Base-by-base conservation (phyloP, 2,113 vertebrate species). In the Atlantisia rogersi region DNA sequence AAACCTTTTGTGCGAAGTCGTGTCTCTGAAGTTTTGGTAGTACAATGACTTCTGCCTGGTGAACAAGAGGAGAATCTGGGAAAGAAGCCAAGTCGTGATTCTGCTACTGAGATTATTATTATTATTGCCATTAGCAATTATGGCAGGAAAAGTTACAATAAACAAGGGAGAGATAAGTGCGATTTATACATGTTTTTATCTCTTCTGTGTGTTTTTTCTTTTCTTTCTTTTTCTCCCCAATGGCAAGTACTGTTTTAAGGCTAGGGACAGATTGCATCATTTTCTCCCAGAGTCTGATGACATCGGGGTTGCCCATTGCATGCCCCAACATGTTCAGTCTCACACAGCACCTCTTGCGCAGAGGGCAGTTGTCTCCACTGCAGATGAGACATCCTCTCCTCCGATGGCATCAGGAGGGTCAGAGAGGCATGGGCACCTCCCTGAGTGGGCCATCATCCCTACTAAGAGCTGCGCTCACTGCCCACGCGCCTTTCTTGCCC, bases 51-150 rank as follows among this genome's bases (percentile, higher is more conserved):
- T 86, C 37, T 86, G 48, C 65, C 55, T 68, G n/a, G 15, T 69
- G 62, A 93, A 58, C 22, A 71, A 79, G 52, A 90, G 32, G 40
- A 84, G 53, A 92, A 79, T 60, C 92, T 92, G 80, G 94, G 88
- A 92, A 95, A 85, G 58, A 84, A 82, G 83, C 91, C 92, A 86
- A 90, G 71, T 35, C 1, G 1, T 76, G 58, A 68, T 69, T 95
- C 42, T 90, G 62, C 73, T 82, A 48, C 2, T 6, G 31, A 69
- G 46, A 82, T 86, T 84, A 91, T 62, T 95, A 82, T 92, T 94
- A 82, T 92, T 94, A 88, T 77, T 92, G 80, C 73, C 29, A 89
- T 94, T 94, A 82, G 62, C 62, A 89, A 79, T 46, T 55, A 55
- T 6, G 44, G 58, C 62, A 91, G 77, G 77, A 82, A 92, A 94